Conservation (phyloP, 92 coral and sea anemone species). For the Epizoanthus scotinus region DNA sequence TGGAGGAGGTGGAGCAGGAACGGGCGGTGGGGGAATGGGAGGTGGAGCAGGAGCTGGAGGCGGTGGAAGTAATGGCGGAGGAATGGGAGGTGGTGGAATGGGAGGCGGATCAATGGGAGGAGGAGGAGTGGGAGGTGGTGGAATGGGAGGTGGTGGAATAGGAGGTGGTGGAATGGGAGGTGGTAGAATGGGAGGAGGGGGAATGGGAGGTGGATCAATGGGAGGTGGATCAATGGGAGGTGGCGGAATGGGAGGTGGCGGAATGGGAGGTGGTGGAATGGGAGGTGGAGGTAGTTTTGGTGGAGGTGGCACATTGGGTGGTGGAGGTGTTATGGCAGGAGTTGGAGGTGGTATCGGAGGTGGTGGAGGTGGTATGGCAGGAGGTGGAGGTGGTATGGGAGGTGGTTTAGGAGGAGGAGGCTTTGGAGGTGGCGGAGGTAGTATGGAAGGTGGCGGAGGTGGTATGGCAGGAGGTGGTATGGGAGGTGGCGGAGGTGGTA, state of each 20-base stretch:
- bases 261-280: conserved; percentile 30
- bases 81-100: conserved; percentile 20
- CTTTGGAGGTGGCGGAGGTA: conserved; percentile 4
- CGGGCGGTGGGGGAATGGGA: conserved; percentile 13
- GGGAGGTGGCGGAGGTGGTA: conserved; percentile 13
- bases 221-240: conserved; percentile 9
- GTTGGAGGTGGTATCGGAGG: neutral
- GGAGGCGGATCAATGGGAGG: conserved; percentile 39
- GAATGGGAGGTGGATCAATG: conserved; percentile 18
- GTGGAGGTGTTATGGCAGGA: neutral
- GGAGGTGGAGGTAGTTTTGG: conserved; percentile 8
- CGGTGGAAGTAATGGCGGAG: conserved; percentile 27
- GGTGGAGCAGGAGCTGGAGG: neutral
- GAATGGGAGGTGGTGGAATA: conserved; percentile 14
- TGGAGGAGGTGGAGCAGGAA: conserved; percentile 23
- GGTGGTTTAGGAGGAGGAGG: neutral
- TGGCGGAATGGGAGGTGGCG: conserved; percentile 49
- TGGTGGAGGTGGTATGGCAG: neutral
- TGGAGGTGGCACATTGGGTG: neutral
- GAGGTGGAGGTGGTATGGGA: neutral
- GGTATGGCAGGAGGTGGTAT: neutral
- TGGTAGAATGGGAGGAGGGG: conserved; percentile 57
- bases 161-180: neutral
- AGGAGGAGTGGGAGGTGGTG: conserved; percentile 28
- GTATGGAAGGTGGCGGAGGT: neutral